Evolutionary conservation across 2,888 invertebrate species (phyloP), one percentile per base, ranked within the genome.

Genomic region (Phyllotreta striolata): DNA sequence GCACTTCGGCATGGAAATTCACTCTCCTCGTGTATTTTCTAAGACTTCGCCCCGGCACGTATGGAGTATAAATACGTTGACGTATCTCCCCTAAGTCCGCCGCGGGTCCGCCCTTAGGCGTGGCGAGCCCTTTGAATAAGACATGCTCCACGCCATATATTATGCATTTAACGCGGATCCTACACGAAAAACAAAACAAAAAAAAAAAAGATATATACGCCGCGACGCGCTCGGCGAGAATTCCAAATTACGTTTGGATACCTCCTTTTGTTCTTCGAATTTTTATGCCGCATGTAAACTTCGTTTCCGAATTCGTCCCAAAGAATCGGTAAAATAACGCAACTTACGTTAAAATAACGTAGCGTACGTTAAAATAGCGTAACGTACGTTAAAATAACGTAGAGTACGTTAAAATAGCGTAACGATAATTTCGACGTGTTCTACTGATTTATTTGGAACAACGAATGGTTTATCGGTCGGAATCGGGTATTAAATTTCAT

Each of bases 61-160:
- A 49, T 35, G 10, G n/a, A 52, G 24, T 24, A n/a, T n/a, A 24
- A 24, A 24, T 24, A 24, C 24, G 24, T 24, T 24, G 24, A 24
- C 51, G 37, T 35, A 24, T 13, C 65, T 62, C 66, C 66, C 73
- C 70, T 73, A 73, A 74, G 73, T 74, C 73, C 72, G 76, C 73
- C 72, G 69, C 69, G 66, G 78, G 73, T 77, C 77, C 78, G 78
- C 78, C 78, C 75, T 68, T 64, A 71, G 78, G 78, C 76, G 78
- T 74, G 68, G 78, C 74, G 62, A 71, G 64, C 72, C 72, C 68
- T 76, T 75, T 76, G 75, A 78, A 78, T 78, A 77, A 77, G 77
- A 78, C 77, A 77, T 78, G 77, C 74, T 76, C 70, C 73, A 73
- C 72, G 72, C 74, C 76, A 78, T 78, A 76, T 78, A 77, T 78